These are phyloP conservation scores for Volucella inflata DNA, from an alignment of 2,888 invertebrate species.

Conservation along the genomic window DNA sequence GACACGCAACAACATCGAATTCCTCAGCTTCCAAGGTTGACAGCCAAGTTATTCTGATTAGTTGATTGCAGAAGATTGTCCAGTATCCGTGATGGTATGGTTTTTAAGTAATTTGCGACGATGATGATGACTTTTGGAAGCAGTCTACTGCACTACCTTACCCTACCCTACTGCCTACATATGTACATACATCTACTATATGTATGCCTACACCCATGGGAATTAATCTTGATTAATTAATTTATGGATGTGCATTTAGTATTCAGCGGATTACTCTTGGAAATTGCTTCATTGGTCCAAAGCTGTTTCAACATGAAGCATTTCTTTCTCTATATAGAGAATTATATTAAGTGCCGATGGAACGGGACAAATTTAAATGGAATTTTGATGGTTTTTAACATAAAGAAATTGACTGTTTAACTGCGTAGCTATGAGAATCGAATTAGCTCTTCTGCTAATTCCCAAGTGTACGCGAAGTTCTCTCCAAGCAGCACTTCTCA, in stretches of 20 bases:
- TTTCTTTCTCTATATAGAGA: conserved; percentile 3
- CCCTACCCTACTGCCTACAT: no score
- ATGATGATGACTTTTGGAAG: conserved; percentile 16
- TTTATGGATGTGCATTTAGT: conserved; percentile 42
- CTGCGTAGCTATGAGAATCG: conserved; percentile 20
- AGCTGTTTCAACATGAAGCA: conserved; percentile 13
- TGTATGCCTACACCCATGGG: conserved; percentile 48
- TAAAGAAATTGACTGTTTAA: conserved; percentile 37
- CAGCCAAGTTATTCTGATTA: conserved; percentile 67
- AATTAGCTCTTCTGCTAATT: conserved; percentile 56
- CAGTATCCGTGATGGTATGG: conserved; percentile 48
- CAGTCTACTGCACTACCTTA: background rate
- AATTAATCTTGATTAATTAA: conserved; percentile 70
- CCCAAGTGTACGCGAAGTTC: conserved; percentile 8
- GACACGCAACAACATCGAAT: conserved; percentile 75
- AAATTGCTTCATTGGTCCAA: conserved; percentile 42
- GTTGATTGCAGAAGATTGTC: conserved; percentile 50
- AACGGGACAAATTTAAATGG: background rate
- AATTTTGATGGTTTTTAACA: conserved; percentile 41
- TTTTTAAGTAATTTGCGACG: conserved; percentile 50
- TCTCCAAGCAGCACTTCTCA: conserved; percentile 34
- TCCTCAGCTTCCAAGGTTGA: conserved; percentile 74
- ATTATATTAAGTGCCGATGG: conserved; percentile 32
- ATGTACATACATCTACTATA: no score
- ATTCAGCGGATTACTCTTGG: conserved; percentile 38